A percentile compares a stretch with the other conserved stretches of the same genome.
Conservation (phyloP, 2,113 vertebrate genomes). For the Lamprotornis superbus region DNA sequence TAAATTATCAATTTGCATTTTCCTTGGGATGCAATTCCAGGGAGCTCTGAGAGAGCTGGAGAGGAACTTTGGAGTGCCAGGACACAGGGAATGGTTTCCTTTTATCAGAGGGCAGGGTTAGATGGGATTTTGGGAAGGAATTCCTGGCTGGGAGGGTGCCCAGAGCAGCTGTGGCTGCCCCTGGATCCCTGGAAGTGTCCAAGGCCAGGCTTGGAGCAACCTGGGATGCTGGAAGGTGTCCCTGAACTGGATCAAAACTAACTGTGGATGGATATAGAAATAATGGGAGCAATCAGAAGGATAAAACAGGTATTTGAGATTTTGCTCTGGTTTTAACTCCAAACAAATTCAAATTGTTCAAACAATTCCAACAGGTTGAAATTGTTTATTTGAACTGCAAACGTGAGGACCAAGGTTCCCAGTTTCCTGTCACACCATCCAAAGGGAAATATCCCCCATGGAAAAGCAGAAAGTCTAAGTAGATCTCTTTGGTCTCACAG, state of each 20-base stretch:
- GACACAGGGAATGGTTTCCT: background rate
- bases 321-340: too few relatives aligned
- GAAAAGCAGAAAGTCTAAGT: slow-evolving; percentile 74
- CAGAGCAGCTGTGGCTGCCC: too few relatives aligned
- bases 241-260: background rate
- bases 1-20: accelerated
- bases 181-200: accelerated
- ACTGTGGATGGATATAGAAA: slow-evolving; percentile 21
- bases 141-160: accelerated
- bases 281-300: background rate
- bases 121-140: background rate
- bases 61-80: background rate
- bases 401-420: slow-evolving; percentile 13
- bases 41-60: background rate
- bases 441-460: slow-evolving; percentile 64
- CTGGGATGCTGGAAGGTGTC: too few relatives aligned
- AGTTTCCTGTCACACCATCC: slow-evolving; percentile 50
- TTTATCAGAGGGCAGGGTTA: too few relatives aligned
- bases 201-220: background rate
- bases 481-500: slow-evolving; percentile 80
- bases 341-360: too few relatives aligned
- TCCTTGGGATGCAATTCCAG: background rate
- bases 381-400: background rate
- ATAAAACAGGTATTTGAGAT: background rate
- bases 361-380: too few relatives aligned